Base-by-base conservation (phyloP, 2,113 vertebrate genomes). In the Gallinago jamesoni region DNA sequence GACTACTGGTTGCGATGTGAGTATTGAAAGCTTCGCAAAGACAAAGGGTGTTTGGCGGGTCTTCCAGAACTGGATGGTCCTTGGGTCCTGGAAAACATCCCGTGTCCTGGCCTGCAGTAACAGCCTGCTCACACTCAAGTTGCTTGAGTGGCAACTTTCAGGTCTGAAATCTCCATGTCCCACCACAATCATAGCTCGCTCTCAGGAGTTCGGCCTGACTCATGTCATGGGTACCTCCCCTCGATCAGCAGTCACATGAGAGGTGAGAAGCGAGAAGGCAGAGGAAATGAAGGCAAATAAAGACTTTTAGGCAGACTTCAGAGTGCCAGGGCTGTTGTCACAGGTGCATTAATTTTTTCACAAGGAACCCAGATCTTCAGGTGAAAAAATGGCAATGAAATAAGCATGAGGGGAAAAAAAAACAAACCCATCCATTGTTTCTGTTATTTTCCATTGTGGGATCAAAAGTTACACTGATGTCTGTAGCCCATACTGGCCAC, bases 181-280 rank as follows among this genome's bases (percentile, higher is more conserved):
- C 39, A 52, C 39, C 63, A 67, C 12, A 57, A 3, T 23, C 55
- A 47, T 50, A 37, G 12, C 3, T n/a, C 35, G 25, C 4, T 76
- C 47, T 74, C 83, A 77, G 74, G 63, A 82, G 6, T 45, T 55
- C 7, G 7, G 33, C 57, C 33, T 84, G 75, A 10, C 47, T 76
- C 0, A 0, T 35, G 0, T 31, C 19, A 6, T 30, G 50, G 7
- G 31, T 70, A 88, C 10, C 14, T 25, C 21, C 6, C 60, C 22
- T 19, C 2, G 9, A 35, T 69, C 45, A 63, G 18, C 45, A 63
- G 1, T 33, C 13, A 7, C 37, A 37, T 41, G 70, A 69, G 37
- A 73, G 24, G 10, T 25, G 25, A 82, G 72, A 35, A 68, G 35
- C 10, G 39, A 74, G 48, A 55, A 77, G 31, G 28, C 35, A 90